Base-by-base conservation (phyloP, 2,797 vertebrate genomes). In the Okamejei kenojei region DNA sequence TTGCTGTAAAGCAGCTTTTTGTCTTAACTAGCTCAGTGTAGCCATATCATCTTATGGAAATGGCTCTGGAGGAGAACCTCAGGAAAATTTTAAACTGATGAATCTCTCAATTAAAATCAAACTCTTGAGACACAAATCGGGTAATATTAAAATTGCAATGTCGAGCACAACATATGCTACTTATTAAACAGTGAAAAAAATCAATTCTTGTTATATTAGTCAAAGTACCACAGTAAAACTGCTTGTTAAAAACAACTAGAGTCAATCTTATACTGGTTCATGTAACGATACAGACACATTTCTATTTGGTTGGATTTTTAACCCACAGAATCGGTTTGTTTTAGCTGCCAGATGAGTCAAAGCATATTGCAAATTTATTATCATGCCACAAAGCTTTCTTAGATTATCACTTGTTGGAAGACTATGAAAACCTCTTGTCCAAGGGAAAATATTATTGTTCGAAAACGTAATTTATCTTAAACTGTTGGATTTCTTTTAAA, bases 191-290 rank as follows among this genome's bases (percentile, higher is more conserved):
- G 35, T 45, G 84, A n/a, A 74, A 92, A 92, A 61, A 74, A 92
- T 15, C 71, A 76, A 92, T 92, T 92, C 90, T 13, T 38, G 5
- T 76, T 92, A 17, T 76, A 92, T 92, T 92, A 92, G 90, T 76
- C 71, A 92, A 92, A 92, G 11, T 92, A 76, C 90, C 90, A 92
- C 90, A 58, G 73, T 92, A 76, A 92, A 92, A 92, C 35, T 76
- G 71, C 90, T 91, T 76, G 68, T 92, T 76, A 92, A 76, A 91
- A 10, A 74, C 38, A 74, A 91, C 90, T 54, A 26, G 68, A 88
- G 23, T 54, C 13, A 35, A 91, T 54, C 68, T 58, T 88, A 17
- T 74, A 45, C 2, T 92, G 71, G 21, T 58, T 26, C 38, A 45
- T 54, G 71, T 68, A 68, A 35, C 71, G 76, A 38, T 74, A 26